A percentile compares a stretch with the other conserved stretches of the same genome.
phyloP scores from a whole-genome alignment of 2,797 vertebrate genomes.

The Hydrophis major region DNA sequence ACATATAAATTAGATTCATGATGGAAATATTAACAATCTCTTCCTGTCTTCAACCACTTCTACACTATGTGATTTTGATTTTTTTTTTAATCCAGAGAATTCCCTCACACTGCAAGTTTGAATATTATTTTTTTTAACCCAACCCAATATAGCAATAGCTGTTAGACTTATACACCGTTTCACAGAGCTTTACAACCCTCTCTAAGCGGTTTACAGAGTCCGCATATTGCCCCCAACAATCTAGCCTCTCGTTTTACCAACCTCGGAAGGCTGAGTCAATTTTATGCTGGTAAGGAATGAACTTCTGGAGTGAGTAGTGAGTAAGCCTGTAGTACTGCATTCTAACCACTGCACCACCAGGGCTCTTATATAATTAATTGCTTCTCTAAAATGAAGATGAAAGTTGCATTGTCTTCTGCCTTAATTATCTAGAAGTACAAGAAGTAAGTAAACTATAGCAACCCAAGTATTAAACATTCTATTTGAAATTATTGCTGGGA shows the following conservation, averaged over 20 bases:
- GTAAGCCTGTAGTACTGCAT: too few relatives aligned
- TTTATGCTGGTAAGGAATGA: too few relatives aligned
- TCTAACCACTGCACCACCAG: too few relatives aligned
- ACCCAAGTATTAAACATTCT: slow-evolving; percentile 36
- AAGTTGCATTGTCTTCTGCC: not conserved
- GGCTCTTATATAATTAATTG: not conserved
- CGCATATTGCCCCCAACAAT: too few relatives aligned
- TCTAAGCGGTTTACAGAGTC: too few relatives aligned
- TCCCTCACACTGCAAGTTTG: not conserved
- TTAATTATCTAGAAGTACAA: slow-evolving; percentile 35
- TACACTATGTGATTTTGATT: not conserved
- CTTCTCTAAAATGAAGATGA: not conserved
- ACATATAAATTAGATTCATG: not conserved
- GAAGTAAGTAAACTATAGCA: slow-evolving; percentile 14
- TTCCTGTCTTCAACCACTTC: not conserved
- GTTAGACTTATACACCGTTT: too few relatives aligned
- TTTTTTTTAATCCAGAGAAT: not conserved
- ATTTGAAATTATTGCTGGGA: slow-evolving; percentile 52
- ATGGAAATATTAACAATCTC: not conserved
- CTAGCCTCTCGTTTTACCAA: too few relatives aligned
- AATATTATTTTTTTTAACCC: not conserved
- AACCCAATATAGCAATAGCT: not conserved
- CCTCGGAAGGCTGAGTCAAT: too few relatives aligned
- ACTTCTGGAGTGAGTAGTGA: too few relatives aligned
- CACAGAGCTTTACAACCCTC: too few relatives aligned